Percentiles rank a stretch among this genome's conserved stretches.
phyloP scores from a whole-genome alignment of 1,140 invertebrate genomes.

The Melipona quadrifasciata region DNA sequence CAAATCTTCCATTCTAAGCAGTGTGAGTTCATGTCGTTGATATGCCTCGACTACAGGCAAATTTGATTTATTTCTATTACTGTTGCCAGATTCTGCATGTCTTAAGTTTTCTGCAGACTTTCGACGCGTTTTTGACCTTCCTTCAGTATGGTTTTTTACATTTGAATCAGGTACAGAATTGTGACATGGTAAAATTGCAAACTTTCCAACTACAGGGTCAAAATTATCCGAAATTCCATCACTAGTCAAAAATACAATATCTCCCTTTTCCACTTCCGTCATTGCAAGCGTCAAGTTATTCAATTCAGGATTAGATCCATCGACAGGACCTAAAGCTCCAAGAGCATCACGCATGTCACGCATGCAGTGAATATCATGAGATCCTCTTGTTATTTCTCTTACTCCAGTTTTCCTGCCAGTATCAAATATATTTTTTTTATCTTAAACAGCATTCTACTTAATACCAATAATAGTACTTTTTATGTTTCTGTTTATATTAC shows the following conservation, averaged over 20 bases:
- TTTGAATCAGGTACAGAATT: slow-evolving; percentile 69
- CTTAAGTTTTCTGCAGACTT: slow-evolving; percentile 74
- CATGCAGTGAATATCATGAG: slow-evolving; percentile 94
- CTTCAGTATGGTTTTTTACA: slow-evolving; percentile 63
- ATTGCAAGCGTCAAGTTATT: slow-evolving; percentile 95
- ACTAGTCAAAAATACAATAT: slow-evolving; percentile 94
- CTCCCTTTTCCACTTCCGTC: slow-evolving; percentile 91
- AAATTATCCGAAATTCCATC: slow-evolving; percentile 97
- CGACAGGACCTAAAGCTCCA: slow-evolving; percentile 94
- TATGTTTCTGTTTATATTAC: slow-evolving; percentile 55
- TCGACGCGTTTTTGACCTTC: slow-evolving; percentile 79
- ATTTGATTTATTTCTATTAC: slow-evolving; percentile 78
- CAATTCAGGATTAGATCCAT: slow-evolving; percentile 93
- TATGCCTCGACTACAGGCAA: slow-evolving; percentile 90
- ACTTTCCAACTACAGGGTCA: slow-evolving; percentile 96
- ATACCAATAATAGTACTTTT: neutral
- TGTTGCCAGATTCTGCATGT: slow-evolving; percentile 57
- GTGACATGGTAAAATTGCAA: slow-evolving; percentile 85
- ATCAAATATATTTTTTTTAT: slow-evolving; percentile 4
- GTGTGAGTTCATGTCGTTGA: slow-evolving; percentile 90
- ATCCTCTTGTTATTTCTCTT: slow-evolving; percentile 84
- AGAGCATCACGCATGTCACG: slow-evolving; percentile 95
- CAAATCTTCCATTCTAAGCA: slow-evolving; percentile 92
- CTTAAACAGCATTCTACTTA: neutral
- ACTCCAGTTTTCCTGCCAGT: slow-evolving; percentile 72